phyloP scores from a whole-genome alignment of 2,113 vertebrate genomes.

The Paralichthys olivaceus region DNA sequence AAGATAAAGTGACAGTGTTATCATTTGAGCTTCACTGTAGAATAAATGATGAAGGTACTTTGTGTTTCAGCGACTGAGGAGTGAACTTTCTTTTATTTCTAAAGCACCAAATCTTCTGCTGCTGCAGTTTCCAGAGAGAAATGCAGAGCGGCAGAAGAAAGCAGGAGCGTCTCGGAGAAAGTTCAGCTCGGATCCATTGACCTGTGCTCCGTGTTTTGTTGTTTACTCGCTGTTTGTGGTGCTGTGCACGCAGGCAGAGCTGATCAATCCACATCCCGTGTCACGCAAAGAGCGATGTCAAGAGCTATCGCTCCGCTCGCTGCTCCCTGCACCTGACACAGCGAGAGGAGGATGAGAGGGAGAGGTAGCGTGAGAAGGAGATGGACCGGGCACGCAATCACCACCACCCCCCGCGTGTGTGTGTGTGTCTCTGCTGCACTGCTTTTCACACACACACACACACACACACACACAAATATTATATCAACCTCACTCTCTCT shows the following conservation, averaged over 20 bases:
- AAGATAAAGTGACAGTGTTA: no score
- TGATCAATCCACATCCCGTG: constrained; percentile 35
- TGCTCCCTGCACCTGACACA: constrained; percentile 35
- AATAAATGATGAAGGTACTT: no score
- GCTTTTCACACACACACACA: constrained; percentile 30
- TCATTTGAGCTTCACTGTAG: no score
- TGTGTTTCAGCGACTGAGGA: no score
- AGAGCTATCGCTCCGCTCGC: constrained; percentile 2
- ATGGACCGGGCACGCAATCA: constrained; percentile 35
- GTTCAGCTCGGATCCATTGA: constrained; percentile 3
- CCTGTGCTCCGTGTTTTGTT: background rate
- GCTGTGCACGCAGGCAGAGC: constrained; percentile 13
- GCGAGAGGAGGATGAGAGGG: constrained; percentile 18
- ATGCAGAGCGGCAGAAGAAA: no score
- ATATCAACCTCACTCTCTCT: constrained; percentile 25
- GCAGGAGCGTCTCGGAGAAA: background rate
- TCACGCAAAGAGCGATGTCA: constrained; percentile 50
- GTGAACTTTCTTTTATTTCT: no score
- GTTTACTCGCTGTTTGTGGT: constrained; percentile 28
- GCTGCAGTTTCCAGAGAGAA: no score
- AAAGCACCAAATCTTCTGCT: no score
- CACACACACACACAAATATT: constrained; percentile 17
- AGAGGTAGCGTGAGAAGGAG: constrained; percentile 56
- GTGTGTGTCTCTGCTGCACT: constrained; percentile 23
- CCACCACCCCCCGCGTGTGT: constrained; percentile 12